Base-by-base conservation (phyloP, 1,140 invertebrate genomes). In the Phymorhynchus buccinoides region DNA sequence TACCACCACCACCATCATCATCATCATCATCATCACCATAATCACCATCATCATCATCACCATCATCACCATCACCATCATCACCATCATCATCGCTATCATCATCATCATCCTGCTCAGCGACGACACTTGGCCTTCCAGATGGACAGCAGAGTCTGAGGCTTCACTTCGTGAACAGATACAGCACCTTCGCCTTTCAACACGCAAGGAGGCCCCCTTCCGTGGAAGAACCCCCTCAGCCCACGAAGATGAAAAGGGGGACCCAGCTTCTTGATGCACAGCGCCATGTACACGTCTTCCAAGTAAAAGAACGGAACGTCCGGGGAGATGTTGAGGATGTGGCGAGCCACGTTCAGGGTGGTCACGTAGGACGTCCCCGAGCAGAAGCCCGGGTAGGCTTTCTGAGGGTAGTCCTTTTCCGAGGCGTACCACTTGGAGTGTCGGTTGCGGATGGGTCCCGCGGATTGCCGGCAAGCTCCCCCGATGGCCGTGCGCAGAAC, bases 201-300 rank as follows among this genome's bases (percentile, higher is more conserved):
- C 7, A 68, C 22, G 78, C 87, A 88, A 1, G 78, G 71, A n/a
- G 82, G 39, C 3, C n/a, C 73, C 14, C 56, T 12, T 12, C 68
- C 62, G 35, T 77, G 75, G 77, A 85, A 82, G 68, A 89, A 88
- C 32, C 88, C 88, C 12, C 66, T 27, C 30, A 86, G 81, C 0
- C 35, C 9, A 18, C 48, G n/a, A 39, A 88, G 81, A 18, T 62
- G 83, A 52, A 84, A 87, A 18, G 41, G 35, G 37, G 52, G 32
- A 1, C 86, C 86, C 6, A 90, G 82, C 84, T 83, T 81, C 68
- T 85, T 68, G 7, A 89, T 84, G 52, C 90, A 91, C 48, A 91
- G 78, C n/a, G 91, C 89, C 22, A 93, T 85, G 86, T 93, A 94
- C 27, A 93, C 92, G 87, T 94, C 93, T 84, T 94, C 93, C 80